Conservation (phyloP, 2,888 invertebrate genomes). For the Aphidius colemani region DNA sequence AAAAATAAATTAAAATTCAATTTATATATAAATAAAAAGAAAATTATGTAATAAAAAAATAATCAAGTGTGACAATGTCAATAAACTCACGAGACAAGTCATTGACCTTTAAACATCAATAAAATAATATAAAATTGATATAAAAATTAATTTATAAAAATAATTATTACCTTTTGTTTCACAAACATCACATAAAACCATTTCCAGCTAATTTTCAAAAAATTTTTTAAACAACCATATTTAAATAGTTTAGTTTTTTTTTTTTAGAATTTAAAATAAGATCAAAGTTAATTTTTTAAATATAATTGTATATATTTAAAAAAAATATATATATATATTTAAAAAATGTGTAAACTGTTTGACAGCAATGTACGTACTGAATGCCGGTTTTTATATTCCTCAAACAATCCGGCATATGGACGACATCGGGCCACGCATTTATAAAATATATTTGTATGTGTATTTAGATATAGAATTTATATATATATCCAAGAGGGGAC, state of each 20-base stretch:
- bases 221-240: too few species aligned
- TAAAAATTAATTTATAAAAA: neutral
- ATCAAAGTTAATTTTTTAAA: too few species aligned
- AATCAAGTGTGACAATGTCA: neutral
- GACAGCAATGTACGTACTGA: constrained; percentile 53
- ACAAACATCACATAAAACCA: constrained; percentile 55
- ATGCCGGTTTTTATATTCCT: constrained; percentile 29
- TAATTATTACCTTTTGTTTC: constrained; percentile 46
- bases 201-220: constrained; percentile 33
- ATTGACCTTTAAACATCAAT: neutral
- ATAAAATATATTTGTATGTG: too few species aligned
- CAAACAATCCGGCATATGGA: constrained; percentile 42
- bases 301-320: neutral
- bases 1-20: neutral
- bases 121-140: too few species aligned
- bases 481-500: constrained; percentile 8
- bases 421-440: constrained; percentile 31
- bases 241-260: neutral
- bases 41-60: neutral
- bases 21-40: neutral
- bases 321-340: neutral
- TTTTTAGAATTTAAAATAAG: neutral
- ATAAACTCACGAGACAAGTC: neutral
- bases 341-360: constrained; percentile 41
- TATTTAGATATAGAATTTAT: constrained; percentile 1